Conservation (phyloP, 2,113 vertebrate species). For the Ramphastos sulfuratus region DNA sequence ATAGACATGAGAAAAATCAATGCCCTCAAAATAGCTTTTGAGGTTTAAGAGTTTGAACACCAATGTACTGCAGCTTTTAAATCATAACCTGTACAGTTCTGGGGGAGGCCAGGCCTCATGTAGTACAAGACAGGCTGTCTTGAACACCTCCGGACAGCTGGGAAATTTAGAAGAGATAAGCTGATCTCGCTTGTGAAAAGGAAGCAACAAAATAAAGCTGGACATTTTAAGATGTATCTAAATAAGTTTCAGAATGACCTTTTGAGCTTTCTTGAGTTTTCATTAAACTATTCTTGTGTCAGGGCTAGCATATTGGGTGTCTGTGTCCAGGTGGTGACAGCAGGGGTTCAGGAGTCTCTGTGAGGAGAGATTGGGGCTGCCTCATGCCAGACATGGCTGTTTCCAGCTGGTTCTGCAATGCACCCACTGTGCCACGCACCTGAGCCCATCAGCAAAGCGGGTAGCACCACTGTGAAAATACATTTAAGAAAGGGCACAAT, state of each 20-base stretch:
- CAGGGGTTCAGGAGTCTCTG: rapidly evolving
- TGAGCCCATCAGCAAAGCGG: neutral
- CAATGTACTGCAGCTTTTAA: neutral
- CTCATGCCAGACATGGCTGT: rapidly evolving
- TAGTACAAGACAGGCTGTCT: neutral
- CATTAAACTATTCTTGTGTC: neutral
- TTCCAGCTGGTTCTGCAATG: rapidly evolving
- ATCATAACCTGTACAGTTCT: neutral
- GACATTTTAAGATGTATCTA: neutral
- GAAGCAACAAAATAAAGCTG: neutral
- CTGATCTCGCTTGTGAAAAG: neutral
- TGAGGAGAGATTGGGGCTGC: neutral
- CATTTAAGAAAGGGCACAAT: neutral
- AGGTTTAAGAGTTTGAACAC: neutral
- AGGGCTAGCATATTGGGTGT: rapidly evolving
- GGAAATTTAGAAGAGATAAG: neutral
- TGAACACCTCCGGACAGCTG: neutral
- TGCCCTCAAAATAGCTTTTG: neutral
- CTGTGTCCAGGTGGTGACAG: rapidly evolving
- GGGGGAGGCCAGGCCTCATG: neutral
- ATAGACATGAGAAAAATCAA: neutral
- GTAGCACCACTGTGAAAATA: neutral
- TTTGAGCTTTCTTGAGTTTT: neutral
- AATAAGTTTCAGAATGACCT: neutral
- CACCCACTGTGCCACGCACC: rapidly evolving